Conservation (phyloP, 2,888 invertebrate species). For the Xylota sylvarum region DNA sequence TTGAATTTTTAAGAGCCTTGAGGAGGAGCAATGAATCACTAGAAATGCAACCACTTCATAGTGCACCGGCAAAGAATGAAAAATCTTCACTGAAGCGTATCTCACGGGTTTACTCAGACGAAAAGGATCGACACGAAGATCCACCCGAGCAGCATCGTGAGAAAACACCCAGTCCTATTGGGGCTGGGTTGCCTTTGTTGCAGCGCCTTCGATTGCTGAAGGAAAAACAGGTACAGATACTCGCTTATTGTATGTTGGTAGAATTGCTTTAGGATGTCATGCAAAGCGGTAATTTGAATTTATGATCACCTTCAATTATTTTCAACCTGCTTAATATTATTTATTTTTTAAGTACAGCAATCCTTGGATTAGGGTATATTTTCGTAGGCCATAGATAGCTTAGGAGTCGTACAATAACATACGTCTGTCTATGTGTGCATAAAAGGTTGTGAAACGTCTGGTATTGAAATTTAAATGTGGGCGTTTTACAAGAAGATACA, state of each 20-base stretch:
- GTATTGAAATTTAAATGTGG: too few species aligned
- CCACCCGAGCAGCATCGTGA: slow-evolving; percentile 85
- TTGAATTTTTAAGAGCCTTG: slow-evolving; percentile 76
- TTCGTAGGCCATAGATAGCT: background rate
- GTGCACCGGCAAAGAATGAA: slow-evolving; percentile 84
- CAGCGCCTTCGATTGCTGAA: slow-evolving; percentile 92
- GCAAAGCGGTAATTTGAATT: slow-evolving; percentile 63
- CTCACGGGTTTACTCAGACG: slow-evolving; percentile 91
- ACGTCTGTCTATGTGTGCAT: too few species aligned
- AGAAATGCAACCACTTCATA: slow-evolving; percentile 88
- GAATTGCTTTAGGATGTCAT: slow-evolving; percentile 62
- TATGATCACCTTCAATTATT: slow-evolving; percentile 49
- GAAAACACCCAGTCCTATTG: slow-evolving; percentile 90
- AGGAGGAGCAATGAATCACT: slow-evolving; percentile 87
- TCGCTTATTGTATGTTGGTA: slow-evolving; percentile 51
- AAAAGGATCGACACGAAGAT: slow-evolving; percentile 87
- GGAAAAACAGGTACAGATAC: slow-evolving; percentile 90
- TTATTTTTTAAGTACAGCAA: slow-evolving; percentile 51
- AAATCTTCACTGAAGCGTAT: slow-evolving; percentile 90
- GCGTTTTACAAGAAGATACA: too few species aligned
- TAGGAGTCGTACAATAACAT: background rate
- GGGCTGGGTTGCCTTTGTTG: slow-evolving; percentile 93
- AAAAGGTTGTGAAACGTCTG: too few species aligned
- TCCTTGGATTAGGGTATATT: slow-evolving; percentile 17
- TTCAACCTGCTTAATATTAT: slow-evolving; percentile 59